Conservation (phyloP, 2,113 vertebrate species). For the Apus apus region DNA sequence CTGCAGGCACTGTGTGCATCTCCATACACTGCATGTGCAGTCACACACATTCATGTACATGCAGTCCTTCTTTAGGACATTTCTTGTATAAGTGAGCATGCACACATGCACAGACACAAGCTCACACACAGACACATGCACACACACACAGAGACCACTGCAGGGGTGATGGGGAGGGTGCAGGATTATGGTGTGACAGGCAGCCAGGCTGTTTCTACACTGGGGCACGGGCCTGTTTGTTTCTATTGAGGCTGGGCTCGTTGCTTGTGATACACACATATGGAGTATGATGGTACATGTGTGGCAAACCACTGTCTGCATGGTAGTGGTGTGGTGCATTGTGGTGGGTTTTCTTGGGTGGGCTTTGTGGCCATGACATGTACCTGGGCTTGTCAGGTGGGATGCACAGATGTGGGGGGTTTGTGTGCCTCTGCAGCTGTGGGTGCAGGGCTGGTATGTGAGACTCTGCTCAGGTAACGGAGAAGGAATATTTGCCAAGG, state of each 20-base stretch:
- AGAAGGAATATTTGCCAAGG: neutral
- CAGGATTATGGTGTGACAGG: rapidly evolving
- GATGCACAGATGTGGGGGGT: rapidly evolving
- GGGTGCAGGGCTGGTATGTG: neutral
- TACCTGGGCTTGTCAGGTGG: neutral
- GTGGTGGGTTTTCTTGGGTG: rapidly evolving
- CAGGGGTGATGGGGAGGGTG: too few species aligned
- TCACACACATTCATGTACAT: rapidly evolving
- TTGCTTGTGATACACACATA: rapidly evolving
- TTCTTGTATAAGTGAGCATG: rapidly evolving
- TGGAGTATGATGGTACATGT: neutral
- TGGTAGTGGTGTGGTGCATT: neutral
- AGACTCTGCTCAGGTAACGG: neutral
- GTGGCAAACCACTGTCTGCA: neutral
- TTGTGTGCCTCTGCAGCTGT: neutral
- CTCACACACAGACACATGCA: too few species aligned
- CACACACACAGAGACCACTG: too few species aligned
- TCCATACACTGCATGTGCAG: rapidly evolving
- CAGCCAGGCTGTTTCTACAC: rapidly evolving
- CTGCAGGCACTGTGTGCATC: rapidly evolving
- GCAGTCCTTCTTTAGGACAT: rapidly evolving
- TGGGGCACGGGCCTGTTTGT: too few species aligned
- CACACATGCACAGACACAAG: too few species aligned
- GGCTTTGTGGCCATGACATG: neutral
- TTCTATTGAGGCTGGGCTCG: neutral